Base-by-base conservation (phyloP, 2,888 invertebrate species). In the Aporophyla lueneburgensis region DNA sequence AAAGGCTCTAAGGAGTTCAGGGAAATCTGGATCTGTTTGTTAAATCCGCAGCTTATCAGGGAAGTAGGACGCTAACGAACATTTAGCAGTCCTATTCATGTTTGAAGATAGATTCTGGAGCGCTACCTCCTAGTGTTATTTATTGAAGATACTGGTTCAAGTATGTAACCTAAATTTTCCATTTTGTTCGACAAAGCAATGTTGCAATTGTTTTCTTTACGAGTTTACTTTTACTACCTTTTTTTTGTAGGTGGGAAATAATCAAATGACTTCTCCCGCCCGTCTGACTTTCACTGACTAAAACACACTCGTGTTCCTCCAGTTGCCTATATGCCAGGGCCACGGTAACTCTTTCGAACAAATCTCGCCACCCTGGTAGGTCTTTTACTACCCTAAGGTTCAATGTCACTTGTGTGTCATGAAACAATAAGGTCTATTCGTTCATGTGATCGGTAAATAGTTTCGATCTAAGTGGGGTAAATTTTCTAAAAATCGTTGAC, bases 51-150 rank as follows among this genome's bases (percentile, higher is more conserved):
- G 59, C 74, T 73, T 82, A 86, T 80, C 78, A 70, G 56, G 61
- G 43, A 80, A 77, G 74, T 80, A 40, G 67, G 46, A 54, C 59
- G 19, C 71, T 78, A 85, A 83, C 73, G 40, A 85, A 68, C 33
- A 56, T 74, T 59, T 27, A 56, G 63, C 71, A 65, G 51, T n/a
- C 5, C 62, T 80, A 83, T 83, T 83, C 53, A 65, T 53, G 10
- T 62, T 58, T 33, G 33, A 9, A 54, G 19, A n/a, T 69, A 70
- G 24, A 65, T 56, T 65, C 21, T 66, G 10, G 24, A 56, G 33
- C 40, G 14, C 49, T 43, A 24, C 10, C 12, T 49, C 0, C 24
- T 43, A 43, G 7, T 59, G 27, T 54, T 63, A 74, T 58, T 58
- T 54, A 74, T 61, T 40, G 10, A 19, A 49, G 27, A n/a, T 49